Evolutionary conservation across 2,113 vertebrate species (phyloP).

Genomic region (Notothenia rossii): DNA sequence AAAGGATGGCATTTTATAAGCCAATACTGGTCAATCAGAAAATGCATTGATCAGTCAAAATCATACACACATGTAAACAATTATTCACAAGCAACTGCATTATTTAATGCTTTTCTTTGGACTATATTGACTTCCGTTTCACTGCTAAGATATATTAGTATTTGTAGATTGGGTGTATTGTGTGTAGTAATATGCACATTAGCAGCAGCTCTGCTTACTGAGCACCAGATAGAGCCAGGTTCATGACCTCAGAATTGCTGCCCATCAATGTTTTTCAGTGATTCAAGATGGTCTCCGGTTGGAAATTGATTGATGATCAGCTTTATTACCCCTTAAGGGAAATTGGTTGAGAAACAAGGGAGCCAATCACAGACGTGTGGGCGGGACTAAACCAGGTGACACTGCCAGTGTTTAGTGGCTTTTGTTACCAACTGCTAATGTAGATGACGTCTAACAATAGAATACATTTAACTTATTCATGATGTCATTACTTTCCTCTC

Average conservation of each 20-base stretch:
- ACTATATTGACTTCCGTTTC: too few relatives aligned
- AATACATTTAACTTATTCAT: too few relatives aligned
- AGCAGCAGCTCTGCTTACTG: neutral
- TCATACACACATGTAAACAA: neutral
- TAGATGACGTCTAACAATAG: neutral
- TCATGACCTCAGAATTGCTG: neutral
- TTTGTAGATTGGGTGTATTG: neutral
- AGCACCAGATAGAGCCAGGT: neutral
- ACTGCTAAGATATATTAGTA: neutral
- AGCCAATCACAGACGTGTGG: conserved; percentile 1
- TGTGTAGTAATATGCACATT: neutral
- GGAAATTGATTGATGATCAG: conserved; percentile 3
- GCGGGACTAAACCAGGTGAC: neutral
- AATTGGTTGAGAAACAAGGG: neutral
- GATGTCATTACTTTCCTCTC: too few relatives aligned
- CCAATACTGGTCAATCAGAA: neutral
- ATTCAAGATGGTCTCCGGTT: neutral
- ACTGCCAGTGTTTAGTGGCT: neutral
- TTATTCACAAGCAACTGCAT: neutral
- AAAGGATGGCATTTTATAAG: conserved; percentile 3
- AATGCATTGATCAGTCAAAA: neutral
- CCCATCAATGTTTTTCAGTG: neutral
- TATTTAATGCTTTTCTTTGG: neutral
- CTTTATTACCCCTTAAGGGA: neutral
- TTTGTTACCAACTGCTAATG: neutral